phyloP scores from a whole-genome alignment of 2,797 vertebrate species.

The Sylvia borin region DNA sequence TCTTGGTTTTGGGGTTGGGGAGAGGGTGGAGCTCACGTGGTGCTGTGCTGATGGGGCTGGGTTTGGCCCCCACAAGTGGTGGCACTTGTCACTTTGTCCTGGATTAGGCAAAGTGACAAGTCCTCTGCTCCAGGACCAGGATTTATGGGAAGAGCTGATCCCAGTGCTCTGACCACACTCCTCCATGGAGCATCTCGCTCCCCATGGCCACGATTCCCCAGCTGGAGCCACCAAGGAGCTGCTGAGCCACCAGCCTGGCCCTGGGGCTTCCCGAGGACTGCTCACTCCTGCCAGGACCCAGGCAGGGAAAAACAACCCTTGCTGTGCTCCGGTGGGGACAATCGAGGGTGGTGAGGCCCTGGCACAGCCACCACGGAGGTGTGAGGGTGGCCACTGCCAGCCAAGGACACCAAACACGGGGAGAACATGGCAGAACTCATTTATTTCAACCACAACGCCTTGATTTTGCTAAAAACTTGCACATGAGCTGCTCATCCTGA shows the following conservation, averaged over 20 bases:
- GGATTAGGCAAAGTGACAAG: too few species aligned
- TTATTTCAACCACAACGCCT: not conserved
- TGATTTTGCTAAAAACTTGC: not conserved
- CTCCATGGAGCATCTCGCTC: not conserved
- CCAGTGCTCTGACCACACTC: fast-evolving
- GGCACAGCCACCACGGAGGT: not conserved
- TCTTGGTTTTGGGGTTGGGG: not conserved
- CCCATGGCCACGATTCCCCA: fast-evolving
- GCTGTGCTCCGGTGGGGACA: not conserved
- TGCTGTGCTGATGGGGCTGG: not conserved
- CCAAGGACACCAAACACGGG: fast-evolving
- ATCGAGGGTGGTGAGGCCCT: not conserved
- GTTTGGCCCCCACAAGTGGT: not conserved
- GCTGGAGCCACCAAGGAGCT: not conserved
- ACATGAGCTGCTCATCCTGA: not conserved
- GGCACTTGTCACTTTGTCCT: not conserved
- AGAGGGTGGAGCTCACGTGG: fast-evolving
- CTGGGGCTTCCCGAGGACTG: not conserved
- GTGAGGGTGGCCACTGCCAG: not conserved
- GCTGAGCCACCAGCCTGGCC: not conserved
- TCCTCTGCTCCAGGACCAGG: not conserved
- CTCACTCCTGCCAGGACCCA: not conserved
- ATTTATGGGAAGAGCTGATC: not conserved
- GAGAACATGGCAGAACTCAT: fast-evolving
- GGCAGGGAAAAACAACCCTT: fast-evolving